Conservation (phyloP, 2,113 vertebrate genomes). For the Scortum barcoo region DNA sequence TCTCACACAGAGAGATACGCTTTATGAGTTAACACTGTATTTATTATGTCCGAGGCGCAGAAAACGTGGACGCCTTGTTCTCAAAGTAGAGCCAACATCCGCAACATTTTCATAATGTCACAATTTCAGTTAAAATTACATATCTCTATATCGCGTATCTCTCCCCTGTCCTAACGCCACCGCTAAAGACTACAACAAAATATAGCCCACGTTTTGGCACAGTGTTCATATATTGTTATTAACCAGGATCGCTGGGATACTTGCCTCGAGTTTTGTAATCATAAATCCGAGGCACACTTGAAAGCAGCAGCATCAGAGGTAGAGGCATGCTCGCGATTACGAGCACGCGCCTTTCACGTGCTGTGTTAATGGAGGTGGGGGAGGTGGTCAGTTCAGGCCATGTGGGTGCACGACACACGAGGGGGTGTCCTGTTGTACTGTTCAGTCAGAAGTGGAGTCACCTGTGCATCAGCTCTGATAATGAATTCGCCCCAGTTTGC, state of each 20-base stretch:
- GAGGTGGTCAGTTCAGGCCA: neutral
- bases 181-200: neutral
- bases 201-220: neutral
- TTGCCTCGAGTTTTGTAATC: accelerated
- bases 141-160: neutral
- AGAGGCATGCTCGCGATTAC: neutral
- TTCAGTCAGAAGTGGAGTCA: too few relatives aligned
- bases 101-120: neutral
- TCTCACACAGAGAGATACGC: neutral
- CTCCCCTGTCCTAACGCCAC: too few relatives aligned
- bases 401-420: neutral
- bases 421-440: too few relatives aligned
- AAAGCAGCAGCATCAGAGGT: slow-evolving; percentile 21
- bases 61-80: neutral
- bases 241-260: neutral
- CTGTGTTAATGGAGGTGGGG: neutral
- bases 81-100: neutral
- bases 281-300: slow-evolving; percentile 16
- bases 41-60: neutral
- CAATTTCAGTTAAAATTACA: neutral
- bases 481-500: too few relatives aligned
- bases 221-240: neutral
- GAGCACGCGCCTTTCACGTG: slow-evolving; percentile 13
- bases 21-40: neutral
- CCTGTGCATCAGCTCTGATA: too few relatives aligned